phyloP scores from a whole-genome alignment of 2,888 invertebrate species.

The Drosophila setosimentum region DNA sequence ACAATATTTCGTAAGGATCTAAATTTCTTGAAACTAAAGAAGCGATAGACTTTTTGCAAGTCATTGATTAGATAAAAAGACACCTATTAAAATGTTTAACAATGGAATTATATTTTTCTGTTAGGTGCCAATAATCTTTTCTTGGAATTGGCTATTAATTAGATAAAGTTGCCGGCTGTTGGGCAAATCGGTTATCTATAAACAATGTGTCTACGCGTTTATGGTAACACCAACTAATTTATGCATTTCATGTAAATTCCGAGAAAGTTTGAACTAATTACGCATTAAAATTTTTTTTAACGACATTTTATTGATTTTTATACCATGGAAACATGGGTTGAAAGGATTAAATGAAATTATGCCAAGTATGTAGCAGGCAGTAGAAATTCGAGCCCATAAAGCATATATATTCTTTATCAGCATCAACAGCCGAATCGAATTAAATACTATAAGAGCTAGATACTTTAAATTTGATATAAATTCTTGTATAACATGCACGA shows the following conservation, averaged over 20 bases:
- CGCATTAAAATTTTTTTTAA: background rate
- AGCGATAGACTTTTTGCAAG: background rate
- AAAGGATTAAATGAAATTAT: background rate
- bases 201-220: background rate
- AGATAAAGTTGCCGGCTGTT: conserved; percentile 21
- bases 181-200: background rate
- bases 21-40: background rate
- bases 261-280: conserved; percentile 3
- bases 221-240: conserved; percentile 14
- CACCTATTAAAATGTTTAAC: background rate
- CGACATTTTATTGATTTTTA: conserved; percentile 1
- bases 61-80: background rate
- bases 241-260: background rate
- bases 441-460: background rate
- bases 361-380: background rate
- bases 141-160: conserved; percentile 17
- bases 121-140: background rate
- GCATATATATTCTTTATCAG: background rate
- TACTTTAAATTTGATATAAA: background rate
- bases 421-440: background rate
- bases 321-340: no score
- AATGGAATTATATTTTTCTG: background rate
- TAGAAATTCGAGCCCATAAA: background rate
- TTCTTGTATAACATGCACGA: background rate
- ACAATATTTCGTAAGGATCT: background rate